phyloP scores from a whole-genome alignment of 2,888 invertebrate species.

The Orchesellides sinensis region DNA sequence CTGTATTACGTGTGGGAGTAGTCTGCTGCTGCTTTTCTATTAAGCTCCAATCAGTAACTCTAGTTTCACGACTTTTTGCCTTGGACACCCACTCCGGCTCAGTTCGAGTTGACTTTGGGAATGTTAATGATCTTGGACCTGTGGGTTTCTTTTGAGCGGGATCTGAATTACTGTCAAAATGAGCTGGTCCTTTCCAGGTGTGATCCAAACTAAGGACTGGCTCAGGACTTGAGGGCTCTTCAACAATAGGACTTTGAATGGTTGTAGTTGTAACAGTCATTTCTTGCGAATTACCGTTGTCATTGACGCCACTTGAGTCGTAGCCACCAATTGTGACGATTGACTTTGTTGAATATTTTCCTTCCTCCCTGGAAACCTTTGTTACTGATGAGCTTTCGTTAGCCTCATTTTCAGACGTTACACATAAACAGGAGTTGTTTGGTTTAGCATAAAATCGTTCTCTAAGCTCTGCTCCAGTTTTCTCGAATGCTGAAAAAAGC shows the following conservation, averaged over 20 bases:
- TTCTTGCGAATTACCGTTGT: not conserved
- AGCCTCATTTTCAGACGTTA: not conserved
- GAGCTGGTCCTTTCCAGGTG: slow-evolving; percentile 72
- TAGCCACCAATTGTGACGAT: slow-evolving; percentile 69
- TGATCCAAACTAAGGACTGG: slow-evolving; percentile 70
- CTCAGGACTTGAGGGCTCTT: slow-evolving; percentile 47
- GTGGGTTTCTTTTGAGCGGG: not conserved
- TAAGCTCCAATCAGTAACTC: slow-evolving; percentile 72
- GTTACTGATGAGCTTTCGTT: not conserved
- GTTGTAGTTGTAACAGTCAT: slow-evolving; percentile 4
- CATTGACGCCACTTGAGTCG: not conserved
- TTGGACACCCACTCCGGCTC: slow-evolving; percentile 74
- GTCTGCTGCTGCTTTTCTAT: slow-evolving; percentile 57
- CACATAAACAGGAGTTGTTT: slow-evolving; percentile 7
- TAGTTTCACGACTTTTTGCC: slow-evolving; percentile 71
- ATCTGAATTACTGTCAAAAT: slow-evolving; percentile 56
- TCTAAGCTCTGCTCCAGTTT: slow-evolving; percentile 69
- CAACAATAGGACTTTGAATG: not conserved
- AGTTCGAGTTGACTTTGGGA: slow-evolving; percentile 67
- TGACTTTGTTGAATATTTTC: slow-evolving; percentile 61
- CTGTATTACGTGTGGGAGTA: slow-evolving; percentile 43
- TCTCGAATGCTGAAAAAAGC: slow-evolving; percentile 70
- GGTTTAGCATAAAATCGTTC: slow-evolving; percentile 65
- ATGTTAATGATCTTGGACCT: slow-evolving; percentile 66
- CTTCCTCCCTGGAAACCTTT: slow-evolving; percentile 1